Base-by-base conservation (phyloP, 2,797 vertebrate genomes). In the Anas bernieri region DNA sequence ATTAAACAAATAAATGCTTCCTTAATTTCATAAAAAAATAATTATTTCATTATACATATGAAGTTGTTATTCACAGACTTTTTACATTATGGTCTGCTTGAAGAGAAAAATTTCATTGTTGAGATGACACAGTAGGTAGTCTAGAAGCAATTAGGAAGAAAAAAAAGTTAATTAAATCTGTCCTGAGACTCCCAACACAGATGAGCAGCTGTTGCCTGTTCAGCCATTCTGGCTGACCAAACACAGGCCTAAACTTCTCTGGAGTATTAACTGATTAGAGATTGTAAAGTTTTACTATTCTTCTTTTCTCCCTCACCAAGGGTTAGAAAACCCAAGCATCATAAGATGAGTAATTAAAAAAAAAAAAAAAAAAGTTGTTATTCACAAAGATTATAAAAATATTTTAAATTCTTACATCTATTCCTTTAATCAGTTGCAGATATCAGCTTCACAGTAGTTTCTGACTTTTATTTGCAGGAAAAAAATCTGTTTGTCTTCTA, bases 111-210 rank as follows among this genome's bases (percentile, higher is more conserved):
- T 14, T 30, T 55, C 18, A 52, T 46, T 86, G 33, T 25, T 72
- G 79, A 86, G 48, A 58, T 78, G 80, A 74, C 26, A 58, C 35
- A 82, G 26, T 70, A 76, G 66, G 91, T 88, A 30, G 76, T 48
- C 82, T 92, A 83, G 69, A 92, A 93, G 10, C 46, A 93, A 93
- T 88, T 91, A 79, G 54, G 28, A 16, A 9, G 25, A 75, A 77
- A 52, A 52, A 30, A 66, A 90, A 43, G 25, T 54, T 92, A 93
- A 95, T 91, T 94, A 93, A 89, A 90, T 89, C 83, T 93, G 83
- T 64, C 72, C 91, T 73, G 87, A 95, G 88, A 92, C 84, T 92
- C 85, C 54, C 6, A 0, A 86, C 88, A 93, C 66, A 22, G 2
- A 75, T 78, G 55, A 88, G 74, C 92, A 95, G 63, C 78, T 95